Conservation (phyloP, 2,888 invertebrate genomes). For the Andrena dorsata region DNA sequence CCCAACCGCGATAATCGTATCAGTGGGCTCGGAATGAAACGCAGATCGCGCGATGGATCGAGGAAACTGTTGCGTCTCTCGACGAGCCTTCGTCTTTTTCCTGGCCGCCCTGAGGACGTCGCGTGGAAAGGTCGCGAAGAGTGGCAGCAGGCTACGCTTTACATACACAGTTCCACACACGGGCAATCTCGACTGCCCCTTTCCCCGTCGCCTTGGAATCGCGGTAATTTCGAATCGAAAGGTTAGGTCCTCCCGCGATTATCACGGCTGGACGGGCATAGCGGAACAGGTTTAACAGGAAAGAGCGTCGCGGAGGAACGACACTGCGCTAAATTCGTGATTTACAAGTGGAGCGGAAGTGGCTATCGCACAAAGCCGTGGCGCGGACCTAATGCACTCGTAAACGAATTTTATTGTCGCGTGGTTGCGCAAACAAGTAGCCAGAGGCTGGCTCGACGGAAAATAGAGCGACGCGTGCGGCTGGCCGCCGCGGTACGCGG, state of each 20-base stretch:
- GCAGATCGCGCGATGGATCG: not conserved
- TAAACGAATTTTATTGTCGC: constrained; percentile 77
- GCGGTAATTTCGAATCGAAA: not conserved
- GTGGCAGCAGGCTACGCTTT: not conserved
- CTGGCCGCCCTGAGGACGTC: not conserved
- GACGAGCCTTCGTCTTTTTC: not conserved
- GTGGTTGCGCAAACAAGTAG: constrained; percentile 70
- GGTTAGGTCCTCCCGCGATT: not conserved
- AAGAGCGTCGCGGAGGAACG: constrained; percentile 6
- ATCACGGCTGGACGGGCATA: not conserved
- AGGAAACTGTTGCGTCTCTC: not conserved
- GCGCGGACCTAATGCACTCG: constrained; percentile 68
- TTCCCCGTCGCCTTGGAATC: not conserved
- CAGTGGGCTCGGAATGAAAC: not conserved
- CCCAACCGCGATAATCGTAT: not conserved
- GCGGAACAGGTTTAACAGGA: not conserved
- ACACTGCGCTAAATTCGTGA: constrained; percentile 66
- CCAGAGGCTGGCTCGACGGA: constrained; percentile 45
- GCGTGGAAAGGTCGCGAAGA: not conserved
- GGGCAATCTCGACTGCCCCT: not conserved
- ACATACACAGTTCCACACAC: too few relatives aligned
- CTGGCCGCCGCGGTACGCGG: not conserved
- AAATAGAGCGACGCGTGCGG: constrained; percentile 52
- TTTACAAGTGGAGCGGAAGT: constrained; percentile 76
- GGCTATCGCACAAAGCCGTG: constrained; percentile 70